Percentiles rank a stretch among this genome's conserved stretches.
Evolutionary conservation across 1,140 invertebrate genomes (phyloP).

Genomic region (Drosophila serrata): DNA sequence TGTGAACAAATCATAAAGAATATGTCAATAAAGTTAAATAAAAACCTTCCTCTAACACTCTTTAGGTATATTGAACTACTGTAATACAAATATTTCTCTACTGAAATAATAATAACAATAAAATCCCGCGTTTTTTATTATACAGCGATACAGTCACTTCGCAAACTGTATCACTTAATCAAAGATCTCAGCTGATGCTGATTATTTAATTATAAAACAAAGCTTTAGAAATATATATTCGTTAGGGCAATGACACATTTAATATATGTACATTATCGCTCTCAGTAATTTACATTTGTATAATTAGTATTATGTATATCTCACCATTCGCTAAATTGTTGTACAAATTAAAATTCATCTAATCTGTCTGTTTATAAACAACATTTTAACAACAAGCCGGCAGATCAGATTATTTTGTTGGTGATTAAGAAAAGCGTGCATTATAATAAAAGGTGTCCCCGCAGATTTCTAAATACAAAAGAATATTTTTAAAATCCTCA

Average conservation of each 20-base stretch:
- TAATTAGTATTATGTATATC: conserved; percentile 39
- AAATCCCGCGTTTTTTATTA: neutral
- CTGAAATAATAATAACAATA: neutral
- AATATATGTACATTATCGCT: conserved; percentile 42
- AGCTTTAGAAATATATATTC: conserved; percentile 4
- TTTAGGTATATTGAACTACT: too few relatives aligned
- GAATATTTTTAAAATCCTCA: neutral
- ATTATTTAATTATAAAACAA: conserved; percentile 43
- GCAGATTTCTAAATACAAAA: neutral
- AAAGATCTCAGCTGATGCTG: conserved; percentile 52
- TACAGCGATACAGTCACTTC: neutral
- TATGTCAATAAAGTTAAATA: neutral
- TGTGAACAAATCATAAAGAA: neutral
- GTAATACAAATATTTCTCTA: neutral
- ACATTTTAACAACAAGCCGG: conserved; percentile 29
- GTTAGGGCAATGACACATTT: conserved; percentile 55
- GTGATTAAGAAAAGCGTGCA: neutral
- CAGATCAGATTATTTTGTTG: conserved; percentile 26
- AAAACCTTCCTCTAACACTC: neutral
- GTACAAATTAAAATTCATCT: conserved; percentile 6
- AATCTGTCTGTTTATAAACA: conserved; percentile 52
- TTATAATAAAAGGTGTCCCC: neutral
- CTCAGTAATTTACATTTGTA: conserved; percentile 10
- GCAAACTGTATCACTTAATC: conserved; percentile 39
- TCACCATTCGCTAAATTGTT: conserved; percentile 9